A percentile compares a stretch with the other conserved stretches of the same genome.
Evolutionary conservation across 2,797 vertebrate genomes (phyloP).

Genomic region (Cichlasoma orientale): DNA sequence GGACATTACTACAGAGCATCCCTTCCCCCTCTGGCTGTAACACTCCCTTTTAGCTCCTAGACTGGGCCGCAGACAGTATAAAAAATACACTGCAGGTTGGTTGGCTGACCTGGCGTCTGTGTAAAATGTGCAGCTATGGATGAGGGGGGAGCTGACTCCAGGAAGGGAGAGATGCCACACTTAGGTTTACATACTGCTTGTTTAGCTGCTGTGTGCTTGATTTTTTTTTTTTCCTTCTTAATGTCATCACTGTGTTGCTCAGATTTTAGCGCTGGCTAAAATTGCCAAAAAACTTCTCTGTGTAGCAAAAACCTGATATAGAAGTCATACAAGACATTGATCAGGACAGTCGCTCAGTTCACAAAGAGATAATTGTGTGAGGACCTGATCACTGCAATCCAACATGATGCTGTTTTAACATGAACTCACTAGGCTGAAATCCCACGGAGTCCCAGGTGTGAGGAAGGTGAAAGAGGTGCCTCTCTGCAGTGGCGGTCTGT

Average conservation of each 20-base stretch:
- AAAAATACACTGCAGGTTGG: neutral
- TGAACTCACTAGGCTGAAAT: conserved; percentile 87
- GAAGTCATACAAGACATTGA: neutral
- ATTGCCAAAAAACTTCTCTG: neutral
- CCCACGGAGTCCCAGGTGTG: conserved; percentile 89
- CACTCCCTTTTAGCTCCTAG: neutral
- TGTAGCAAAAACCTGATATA: neutral
- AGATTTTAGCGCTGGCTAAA: neutral
- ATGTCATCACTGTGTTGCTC: neutral
- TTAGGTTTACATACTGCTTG: too few species aligned
- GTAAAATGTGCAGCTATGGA: neutral
- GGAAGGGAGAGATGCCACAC: too few species aligned
- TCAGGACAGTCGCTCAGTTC: neutral
- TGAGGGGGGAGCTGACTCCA: neutral
- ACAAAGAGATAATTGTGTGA: neutral
- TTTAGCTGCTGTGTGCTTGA: neutral
- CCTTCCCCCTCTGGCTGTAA: neutral
- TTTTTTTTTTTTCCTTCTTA: neutral
- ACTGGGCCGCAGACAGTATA: neutral
- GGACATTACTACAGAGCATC: neutral
- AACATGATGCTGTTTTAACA: neutral
- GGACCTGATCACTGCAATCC: neutral
- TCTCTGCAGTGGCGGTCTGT: conserved; percentile 85
- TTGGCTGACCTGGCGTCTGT: neutral
- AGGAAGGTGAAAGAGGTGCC: conserved; percentile 92